These are phyloP conservation scores for Ecliptopera silaceata DNA, from an alignment of 2,888 invertebrate species.

Conservation along the genomic window DNA sequence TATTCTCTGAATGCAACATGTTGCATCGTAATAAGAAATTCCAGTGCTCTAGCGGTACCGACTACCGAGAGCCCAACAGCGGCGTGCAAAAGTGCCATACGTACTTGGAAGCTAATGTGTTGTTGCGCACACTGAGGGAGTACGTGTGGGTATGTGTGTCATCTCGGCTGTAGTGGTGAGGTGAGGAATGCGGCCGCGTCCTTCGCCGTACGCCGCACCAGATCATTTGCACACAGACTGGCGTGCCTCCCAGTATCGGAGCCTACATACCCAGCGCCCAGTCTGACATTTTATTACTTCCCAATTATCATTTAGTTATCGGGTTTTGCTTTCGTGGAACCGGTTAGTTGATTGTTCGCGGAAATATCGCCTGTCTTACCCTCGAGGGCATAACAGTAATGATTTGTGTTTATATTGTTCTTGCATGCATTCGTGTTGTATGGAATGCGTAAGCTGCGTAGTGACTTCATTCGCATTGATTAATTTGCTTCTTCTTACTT, in stretches of 20 bases:
- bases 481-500: slow-evolving; percentile 8
- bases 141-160: slow-evolving; percentile 74
- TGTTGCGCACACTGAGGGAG: slow-evolving; percentile 46
- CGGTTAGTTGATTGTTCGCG: slow-evolving; percentile 36
- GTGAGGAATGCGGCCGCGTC: slow-evolving; percentile 80
- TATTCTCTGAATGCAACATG: slow-evolving; percentile 60
- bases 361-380: slow-evolving; percentile 33
- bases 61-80: slow-evolving; percentile 52
- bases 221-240: slow-evolving; percentile 79
- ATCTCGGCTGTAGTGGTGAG: slow-evolving; percentile 68
- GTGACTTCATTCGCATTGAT: slow-evolving; percentile 19
- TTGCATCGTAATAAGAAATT: slow-evolving; percentile 67
- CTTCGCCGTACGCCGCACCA: slow-evolving; percentile 75
- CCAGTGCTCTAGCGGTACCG: slow-evolving; percentile 60
- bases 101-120: slow-evolving; percentile 61
- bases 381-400: slow-evolving; percentile 34
- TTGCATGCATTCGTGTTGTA: slow-evolving; percentile 25
- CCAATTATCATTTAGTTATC: slow-evolving; percentile 66
- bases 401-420: slow-evolving; percentile 29
- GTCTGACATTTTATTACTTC: slow-evolving; percentile 67
- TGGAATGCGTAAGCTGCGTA: slow-evolving; percentile 21
- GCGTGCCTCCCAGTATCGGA: slow-evolving; percentile 50
- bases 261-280: slow-evolving; percentile 48
- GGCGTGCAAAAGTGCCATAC: slow-evolving; percentile 63
- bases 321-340: slow-evolving; percentile 41